These are phyloP conservation scores for Drosophila quadrilineata DNA, from an alignment of 1,140 invertebrate genomes.

Conservation along the genomic window DNA sequence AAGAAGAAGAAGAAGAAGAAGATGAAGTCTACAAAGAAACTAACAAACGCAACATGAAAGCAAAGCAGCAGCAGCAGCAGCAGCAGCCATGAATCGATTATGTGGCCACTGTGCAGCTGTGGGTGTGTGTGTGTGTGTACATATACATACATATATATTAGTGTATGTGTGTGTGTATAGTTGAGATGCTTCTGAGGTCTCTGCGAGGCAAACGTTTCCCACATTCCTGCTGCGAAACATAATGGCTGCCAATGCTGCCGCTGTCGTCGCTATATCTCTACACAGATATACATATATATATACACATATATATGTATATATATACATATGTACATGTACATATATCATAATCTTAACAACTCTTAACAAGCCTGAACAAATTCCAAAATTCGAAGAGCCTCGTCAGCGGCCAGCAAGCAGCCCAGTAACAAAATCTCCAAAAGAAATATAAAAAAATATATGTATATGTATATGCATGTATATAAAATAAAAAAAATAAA, in stretches of 20 bases:
- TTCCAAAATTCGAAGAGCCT: conserved; percentile 75
- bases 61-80: conserved; percentile 75
- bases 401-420: conserved; percentile 16
- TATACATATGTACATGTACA: conserved; percentile 46
- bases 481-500: not conserved
- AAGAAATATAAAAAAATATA: too few relatives aligned
- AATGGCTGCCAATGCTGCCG: conserved; percentile 73
- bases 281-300: conserved; percentile 18
- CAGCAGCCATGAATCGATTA: conserved; percentile 80
- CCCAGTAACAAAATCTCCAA: too few relatives aligned
- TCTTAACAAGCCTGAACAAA: conserved; percentile 81
- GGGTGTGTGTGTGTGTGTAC: conserved; percentile 46
- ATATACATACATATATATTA: too few relatives aligned
- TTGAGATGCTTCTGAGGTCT: too few relatives aligned
- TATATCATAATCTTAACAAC: conserved; percentile 81
- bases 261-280: conserved; percentile 29
- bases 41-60: conserved; percentile 79
- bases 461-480: too few relatives aligned
- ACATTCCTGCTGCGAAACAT: conserved; percentile 79
- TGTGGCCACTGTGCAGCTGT: conserved; percentile 58
- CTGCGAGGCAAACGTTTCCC: conserved; percentile 69
- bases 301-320: conserved; percentile 22
- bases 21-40: conserved; percentile 42
- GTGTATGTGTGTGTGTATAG: conserved; percentile 32
- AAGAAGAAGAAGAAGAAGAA: conserved; percentile 26